phyloP scores from a whole-genome alignment of 2,113 vertebrate genomes.

The Merops nubicus region DNA sequence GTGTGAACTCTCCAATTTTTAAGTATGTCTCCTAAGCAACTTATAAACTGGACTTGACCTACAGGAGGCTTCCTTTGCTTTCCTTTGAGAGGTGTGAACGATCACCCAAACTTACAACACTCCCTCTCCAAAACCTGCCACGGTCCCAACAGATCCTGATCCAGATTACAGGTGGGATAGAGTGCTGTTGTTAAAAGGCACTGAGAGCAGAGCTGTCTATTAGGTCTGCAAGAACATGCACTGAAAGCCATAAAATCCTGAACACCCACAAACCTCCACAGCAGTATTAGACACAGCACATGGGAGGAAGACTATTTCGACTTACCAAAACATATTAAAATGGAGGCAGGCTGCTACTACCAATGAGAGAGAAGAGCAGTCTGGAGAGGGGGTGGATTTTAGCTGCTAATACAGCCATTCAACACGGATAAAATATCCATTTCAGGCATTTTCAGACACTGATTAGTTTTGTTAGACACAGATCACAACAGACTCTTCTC shows the following conservation, averaged over 20 bases:
- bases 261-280: not conserved
- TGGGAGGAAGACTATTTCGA: not conserved
- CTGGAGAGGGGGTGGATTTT: not conserved
- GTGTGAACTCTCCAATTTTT: not conserved
- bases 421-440: not conserved
- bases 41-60: not conserved
- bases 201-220: not conserved
- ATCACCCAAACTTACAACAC: not conserved
- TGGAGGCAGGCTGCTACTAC: not conserved
- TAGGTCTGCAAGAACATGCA: not conserved
- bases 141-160: accelerated
- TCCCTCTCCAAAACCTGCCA: not conserved
- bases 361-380: not conserved
- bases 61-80: not conserved
- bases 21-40: not conserved
- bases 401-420: not conserved
- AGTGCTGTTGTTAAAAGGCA: not conserved
- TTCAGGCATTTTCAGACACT: not conserved
- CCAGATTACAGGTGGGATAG: accelerated
- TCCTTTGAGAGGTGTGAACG: not conserved
- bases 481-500: not conserved
- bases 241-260: not conserved
- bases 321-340: not conserved
- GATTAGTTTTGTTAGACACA: not conserved
- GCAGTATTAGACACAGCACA: not conserved